phyloP scores from a whole-genome alignment of 2,888 invertebrate species.

The Acanthosepion lycidas region DNA sequence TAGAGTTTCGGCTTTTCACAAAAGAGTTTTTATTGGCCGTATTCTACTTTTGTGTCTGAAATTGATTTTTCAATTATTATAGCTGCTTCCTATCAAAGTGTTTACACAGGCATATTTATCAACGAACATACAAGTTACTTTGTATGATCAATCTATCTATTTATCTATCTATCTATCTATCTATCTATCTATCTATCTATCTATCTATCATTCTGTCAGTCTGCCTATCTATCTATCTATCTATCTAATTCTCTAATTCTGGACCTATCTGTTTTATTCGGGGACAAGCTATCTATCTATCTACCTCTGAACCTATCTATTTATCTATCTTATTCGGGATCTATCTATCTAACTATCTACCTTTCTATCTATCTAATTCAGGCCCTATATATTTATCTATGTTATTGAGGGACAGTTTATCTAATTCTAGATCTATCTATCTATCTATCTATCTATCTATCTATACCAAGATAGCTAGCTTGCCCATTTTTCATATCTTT shows the following conservation, averaged over 20 bases:
- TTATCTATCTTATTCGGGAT: too few species aligned
- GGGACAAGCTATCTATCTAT: neutral
- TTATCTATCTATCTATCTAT: neutral
- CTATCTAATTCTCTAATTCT: neutral
- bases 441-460: too few species aligned
- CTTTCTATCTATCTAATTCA: neutral
- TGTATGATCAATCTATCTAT: neutral
- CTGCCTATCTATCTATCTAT: neutral
- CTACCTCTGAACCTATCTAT: neutral
- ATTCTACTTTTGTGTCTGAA: neutral
- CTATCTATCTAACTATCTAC: neutral
- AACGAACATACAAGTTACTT: too few species aligned
- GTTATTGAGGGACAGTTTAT: too few species aligned
- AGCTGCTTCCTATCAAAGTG: too few species aligned
- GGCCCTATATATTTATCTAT: neutral
- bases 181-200: neutral
- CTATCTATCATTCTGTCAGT: too few species aligned
- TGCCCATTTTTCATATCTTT: too few species aligned
- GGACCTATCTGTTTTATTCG: too few species aligned
- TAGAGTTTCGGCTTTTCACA: neutral
- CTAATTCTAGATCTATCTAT: too few species aligned
- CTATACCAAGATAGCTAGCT: too few species aligned
- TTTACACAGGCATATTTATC: too few species aligned
- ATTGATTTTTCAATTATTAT: neutral
- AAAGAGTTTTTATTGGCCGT: neutral